Conservation (phyloP, 2,888 invertebrate species). For the Bedellia somnulentella region DNA sequence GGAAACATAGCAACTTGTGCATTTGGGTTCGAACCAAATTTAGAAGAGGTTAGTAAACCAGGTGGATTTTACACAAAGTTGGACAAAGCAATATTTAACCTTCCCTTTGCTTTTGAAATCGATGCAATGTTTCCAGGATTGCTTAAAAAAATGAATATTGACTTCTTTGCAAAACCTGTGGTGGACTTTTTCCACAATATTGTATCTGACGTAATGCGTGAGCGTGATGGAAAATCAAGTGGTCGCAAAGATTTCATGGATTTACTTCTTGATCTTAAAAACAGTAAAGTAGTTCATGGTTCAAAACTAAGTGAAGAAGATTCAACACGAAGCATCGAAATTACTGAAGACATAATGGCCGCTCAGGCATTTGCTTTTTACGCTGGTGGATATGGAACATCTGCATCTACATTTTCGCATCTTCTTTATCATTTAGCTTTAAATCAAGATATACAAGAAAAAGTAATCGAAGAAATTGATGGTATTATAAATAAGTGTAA, state of each 20-base stretch:
- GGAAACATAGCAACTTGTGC: not conserved
- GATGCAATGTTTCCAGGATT: too few species aligned
- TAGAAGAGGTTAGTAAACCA: conserved; percentile 3
- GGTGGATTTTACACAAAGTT: conserved; percentile 4
- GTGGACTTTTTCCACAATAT: conserved; percentile 8
- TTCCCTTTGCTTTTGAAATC: too few species aligned
- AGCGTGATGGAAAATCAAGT: conserved; percentile 7
- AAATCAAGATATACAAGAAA: conserved; percentile 23
- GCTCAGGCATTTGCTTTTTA: conserved; percentile 37
- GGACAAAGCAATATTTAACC: not conserved
- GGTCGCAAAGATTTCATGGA: conserved; percentile 11
- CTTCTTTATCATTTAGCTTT: conserved; percentile 32
- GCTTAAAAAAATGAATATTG: too few species aligned
- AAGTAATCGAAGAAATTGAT: conserved; percentile 25
- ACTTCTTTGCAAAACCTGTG: too few species aligned
- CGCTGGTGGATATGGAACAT: conserved; percentile 49
- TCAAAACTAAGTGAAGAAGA: not conserved
- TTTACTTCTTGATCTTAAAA: conserved; percentile 10
- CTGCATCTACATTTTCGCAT: conserved; percentile 37
- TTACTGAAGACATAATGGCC: conserved; percentile 15
- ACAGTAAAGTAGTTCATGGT: conserved; percentile 3
- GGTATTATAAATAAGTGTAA: conserved; percentile 20
- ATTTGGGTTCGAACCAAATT: conserved; percentile 1
- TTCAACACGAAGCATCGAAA: not conserved
- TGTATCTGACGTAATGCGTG: conserved; percentile 8